Evolutionary conservation across 2,888 invertebrate genomes (phyloP).

Genomic region (Ypsolopha scabrella): DNA sequence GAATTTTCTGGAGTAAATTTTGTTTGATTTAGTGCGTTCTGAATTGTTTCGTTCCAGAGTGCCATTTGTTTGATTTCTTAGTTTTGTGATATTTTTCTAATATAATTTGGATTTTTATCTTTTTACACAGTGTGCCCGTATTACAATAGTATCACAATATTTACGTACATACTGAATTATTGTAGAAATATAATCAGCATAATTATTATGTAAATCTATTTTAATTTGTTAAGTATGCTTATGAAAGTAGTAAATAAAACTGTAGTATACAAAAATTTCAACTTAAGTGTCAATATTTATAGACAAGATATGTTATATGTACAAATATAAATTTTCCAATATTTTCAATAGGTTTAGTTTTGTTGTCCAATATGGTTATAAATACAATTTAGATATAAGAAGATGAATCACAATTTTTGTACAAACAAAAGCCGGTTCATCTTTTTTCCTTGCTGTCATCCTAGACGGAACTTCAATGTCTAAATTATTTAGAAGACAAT

Average conservation of each 20-base stretch:
- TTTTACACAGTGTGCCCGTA: slow-evolving; percentile 63
- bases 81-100: slow-evolving; percentile 30
- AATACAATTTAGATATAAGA: slow-evolving; percentile 22
- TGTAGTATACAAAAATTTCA: slow-evolving; percentile 37
- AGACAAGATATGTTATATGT: slow-evolving; percentile 4
- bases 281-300: neutral
- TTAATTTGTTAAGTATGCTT: slow-evolving; percentile 57
- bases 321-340: too few species aligned
- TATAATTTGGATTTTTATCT: slow-evolving; percentile 25
- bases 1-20: slow-evolving; percentile 21
- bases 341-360: too few species aligned
- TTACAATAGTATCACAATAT: slow-evolving; percentile 46
- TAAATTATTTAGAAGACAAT: neutral
- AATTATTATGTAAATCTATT: slow-evolving; percentile 31
- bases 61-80: slow-evolving; percentile 33
- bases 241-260: slow-evolving; percentile 49
- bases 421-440: slow-evolving; percentile 1
- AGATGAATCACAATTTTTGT: neutral
- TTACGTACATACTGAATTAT: slow-evolving; percentile 24
- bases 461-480: neutral
- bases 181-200: slow-evolving; percentile 51
- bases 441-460: neutral
- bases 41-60: slow-evolving; percentile 41
- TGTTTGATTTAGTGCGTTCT: slow-evolving; percentile 44
- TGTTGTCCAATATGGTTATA: too few species aligned